Evolutionary conservation across 2,888 invertebrate species (phyloP), one percentile per base, ranked within the genome.

Genomic region (Willowsia nigromaculata): DNA sequence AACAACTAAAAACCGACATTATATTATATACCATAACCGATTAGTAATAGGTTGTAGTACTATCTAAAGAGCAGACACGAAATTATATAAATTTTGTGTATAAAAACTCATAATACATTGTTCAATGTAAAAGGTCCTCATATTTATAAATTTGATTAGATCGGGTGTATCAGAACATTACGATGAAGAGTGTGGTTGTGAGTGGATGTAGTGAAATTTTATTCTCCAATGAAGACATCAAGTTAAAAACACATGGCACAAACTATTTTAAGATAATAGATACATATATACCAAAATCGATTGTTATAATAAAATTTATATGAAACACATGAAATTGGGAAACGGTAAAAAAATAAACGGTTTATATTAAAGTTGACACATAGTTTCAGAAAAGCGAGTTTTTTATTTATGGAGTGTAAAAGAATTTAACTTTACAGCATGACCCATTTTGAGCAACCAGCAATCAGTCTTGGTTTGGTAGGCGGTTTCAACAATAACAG

Each of bases 301-400:
- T 74, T 74, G 47, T 74, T 80, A 81, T 81, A 62, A 43, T 59
- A 80, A 33, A n/a, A 59, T 81, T 59, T 59, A 37, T 81, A 81
- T 81, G 62, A 59, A 43, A 81, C 80, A 80, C 40, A 74, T 74
- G 47, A 30, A 74, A 74, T 47, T 74, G 47, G 50, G 22, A 74
- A 74, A 27, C 3, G 15, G 74, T 25, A n/a, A 50, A 71, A n/a
- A 65, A 74, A 74, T 74, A 74, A 74, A 50, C 59, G 40, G 37
- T 81, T 81, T 81, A 81, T 81, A 81, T 81, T 59, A 62, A 25
- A 81, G 40, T 43, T 27, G 81, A 62, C 81, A 81, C 81, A 37
- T 62, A 59, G 62, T 62, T 43, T 22, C 0, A 22, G 15, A 47
- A n/a, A n/a, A n/a, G n/a, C n/a, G n/a, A n/a, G n/a, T n/a, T n/a